Percentiles rank a stretch among this genome's conserved stretches.
phyloP scores from a whole-genome alignment of 2,888 invertebrate species.

The Hypercompe scribonia region DNA sequence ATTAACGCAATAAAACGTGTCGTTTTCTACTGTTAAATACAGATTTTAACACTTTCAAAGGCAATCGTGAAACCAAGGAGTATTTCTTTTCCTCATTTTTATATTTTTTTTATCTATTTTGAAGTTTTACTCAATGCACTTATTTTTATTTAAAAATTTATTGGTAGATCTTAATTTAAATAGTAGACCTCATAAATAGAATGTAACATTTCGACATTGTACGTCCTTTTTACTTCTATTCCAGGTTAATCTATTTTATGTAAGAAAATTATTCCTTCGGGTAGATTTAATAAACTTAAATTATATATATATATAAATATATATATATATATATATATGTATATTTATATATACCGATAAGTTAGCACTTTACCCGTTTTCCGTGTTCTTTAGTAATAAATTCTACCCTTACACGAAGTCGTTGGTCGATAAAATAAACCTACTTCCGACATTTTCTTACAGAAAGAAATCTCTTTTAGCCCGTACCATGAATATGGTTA shows the following conservation, averaged over 20 bases:
- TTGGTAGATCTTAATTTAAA: background rate
- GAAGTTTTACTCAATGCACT: background rate
- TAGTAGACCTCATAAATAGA: background rate
- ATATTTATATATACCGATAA: too few species aligned
- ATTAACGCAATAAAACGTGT: slow-evolving; percentile 23
- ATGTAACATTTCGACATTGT: too few species aligned
- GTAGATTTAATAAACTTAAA: too few species aligned
- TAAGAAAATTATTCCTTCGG: too few species aligned
- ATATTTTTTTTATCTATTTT: slow-evolving; percentile 6
- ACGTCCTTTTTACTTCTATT: too few species aligned
- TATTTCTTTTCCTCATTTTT: slow-evolving; percentile 10
- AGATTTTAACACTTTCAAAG: slow-evolving; percentile 26
- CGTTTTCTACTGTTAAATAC: slow-evolving; percentile 12
- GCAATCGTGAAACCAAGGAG: slow-evolving; percentile 21
- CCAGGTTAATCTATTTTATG: too few species aligned
- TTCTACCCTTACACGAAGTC: background rate
- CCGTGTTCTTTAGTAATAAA: background rate
- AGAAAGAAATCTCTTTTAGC: background rate
- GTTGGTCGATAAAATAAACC: background rate
- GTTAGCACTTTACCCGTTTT: background rate
- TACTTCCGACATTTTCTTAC: background rate
- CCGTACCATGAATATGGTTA: background rate
- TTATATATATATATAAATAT: too few species aligned
- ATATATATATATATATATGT: too few species aligned
- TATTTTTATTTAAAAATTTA: background rate